Evolutionary conservation across 2,797 vertebrate genomes (phyloP).

Genomic region (Menidia menidia): DNA sequence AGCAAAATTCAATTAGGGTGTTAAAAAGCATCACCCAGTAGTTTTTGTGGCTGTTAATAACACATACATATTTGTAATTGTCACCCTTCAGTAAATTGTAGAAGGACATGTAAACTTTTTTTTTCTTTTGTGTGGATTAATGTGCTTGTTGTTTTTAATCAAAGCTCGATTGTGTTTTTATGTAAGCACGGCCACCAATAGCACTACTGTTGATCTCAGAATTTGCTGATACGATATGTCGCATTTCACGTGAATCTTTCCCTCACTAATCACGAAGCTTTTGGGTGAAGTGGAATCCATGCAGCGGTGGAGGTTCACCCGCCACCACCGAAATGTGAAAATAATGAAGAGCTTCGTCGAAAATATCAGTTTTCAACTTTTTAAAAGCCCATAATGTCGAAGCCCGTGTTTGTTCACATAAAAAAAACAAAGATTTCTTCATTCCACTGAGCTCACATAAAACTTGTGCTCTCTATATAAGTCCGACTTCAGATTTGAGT

Average conservation of each 20-base stretch:
- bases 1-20: background rate
- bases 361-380: background rate
- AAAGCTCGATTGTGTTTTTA: background rate
- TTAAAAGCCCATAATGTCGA: constrained; percentile 10
- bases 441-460: constrained; percentile 40
- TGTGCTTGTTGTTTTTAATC: background rate
- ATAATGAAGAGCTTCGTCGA: background rate
- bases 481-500: constrained; percentile 34
- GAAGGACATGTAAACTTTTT: background rate
- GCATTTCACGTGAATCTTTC: background rate
- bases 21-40: background rate
- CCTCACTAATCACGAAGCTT: background rate
- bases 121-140: background rate
- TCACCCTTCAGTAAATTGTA: background rate
- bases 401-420: constrained; percentile 23
- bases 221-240: background rate
- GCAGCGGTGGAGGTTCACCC: constrained; percentile 3
- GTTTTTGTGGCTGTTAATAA: background rate
- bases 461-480: constrained; percentile 33
- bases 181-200: background rate
- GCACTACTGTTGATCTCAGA: background rate
- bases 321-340: constrained; percentile 7
- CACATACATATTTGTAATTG: background rate
- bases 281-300: background rate
- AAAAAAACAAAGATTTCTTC: constrained; percentile 30